phyloP scores from a whole-genome alignment of 2,888 invertebrate genomes.

The Mesodorylaimus sp. region DNA sequence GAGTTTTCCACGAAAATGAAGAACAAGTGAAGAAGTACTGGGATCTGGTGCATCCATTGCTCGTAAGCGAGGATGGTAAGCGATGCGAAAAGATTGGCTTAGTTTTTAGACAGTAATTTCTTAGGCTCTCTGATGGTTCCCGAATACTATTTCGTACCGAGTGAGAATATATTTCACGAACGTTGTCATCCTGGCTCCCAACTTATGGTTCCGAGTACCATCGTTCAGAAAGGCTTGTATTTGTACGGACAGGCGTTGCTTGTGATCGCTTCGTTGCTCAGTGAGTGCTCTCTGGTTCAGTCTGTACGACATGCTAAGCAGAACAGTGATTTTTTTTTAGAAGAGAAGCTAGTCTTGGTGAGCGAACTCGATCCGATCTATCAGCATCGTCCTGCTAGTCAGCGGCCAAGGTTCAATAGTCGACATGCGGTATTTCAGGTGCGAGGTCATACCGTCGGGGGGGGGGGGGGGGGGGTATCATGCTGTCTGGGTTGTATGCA shows the following conservation, averaged over 20 bases:
- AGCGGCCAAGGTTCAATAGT: conserved; percentile 70
- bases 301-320: too few relatives aligned
- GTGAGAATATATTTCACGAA: conserved; percentile 36
- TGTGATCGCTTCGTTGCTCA: conserved; percentile 68
- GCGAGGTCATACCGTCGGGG: conserved; percentile 16
- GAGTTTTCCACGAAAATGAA: conserved; percentile 42
- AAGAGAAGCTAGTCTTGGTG: conserved; percentile 40
- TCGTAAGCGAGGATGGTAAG: conserved; percentile 50
- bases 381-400: conserved; percentile 82
- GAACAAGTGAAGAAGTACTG: conserved; percentile 84
- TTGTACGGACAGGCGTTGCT: conserved; percentile 93
- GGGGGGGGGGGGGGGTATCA: not conserved
- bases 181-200: conserved; percentile 49
- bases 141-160: conserved; percentile 70
- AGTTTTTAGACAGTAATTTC: not conserved
- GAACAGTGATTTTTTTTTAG: conserved; percentile 15
- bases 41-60: conserved; percentile 55
- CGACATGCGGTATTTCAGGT: conserved; percentile 96
- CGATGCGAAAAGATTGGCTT: not conserved
- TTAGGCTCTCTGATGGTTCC: conserved; percentile 45
- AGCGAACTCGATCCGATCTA: conserved; percentile 89
- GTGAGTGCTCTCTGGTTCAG: conserved; percentile 21
- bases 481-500: not conserved
- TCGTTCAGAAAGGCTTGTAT: conserved; percentile 40
- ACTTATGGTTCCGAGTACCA: conserved; percentile 43